phyloP scores from a whole-genome alignment of 2,888 invertebrate genomes.

The Willowsia nigromaculata region DNA sequence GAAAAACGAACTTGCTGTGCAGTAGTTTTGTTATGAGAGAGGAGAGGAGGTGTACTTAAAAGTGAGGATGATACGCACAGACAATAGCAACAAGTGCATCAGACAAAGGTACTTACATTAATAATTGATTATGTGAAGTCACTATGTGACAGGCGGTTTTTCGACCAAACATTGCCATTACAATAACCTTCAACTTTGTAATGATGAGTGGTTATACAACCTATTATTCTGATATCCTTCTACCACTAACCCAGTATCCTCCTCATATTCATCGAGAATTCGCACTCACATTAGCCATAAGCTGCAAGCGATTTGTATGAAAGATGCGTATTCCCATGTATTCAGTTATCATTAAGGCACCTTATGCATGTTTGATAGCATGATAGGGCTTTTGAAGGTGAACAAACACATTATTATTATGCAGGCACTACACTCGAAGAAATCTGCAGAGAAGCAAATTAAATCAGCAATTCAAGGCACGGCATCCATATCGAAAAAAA shows the following conservation, averaged over 20 bases:
- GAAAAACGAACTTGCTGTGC: not conserved
- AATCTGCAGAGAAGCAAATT: not conserved
- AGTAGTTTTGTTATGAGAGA: not conserved
- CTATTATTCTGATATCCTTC: not conserved
- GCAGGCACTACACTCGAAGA: not conserved
- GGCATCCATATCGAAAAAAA: not conserved
- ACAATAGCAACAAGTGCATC: not conserved
- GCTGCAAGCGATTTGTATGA: not conserved
- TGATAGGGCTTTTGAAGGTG: no score
- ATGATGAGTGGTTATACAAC: not conserved
- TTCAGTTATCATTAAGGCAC: not conserved
- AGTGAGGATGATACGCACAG: not conserved
- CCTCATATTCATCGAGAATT: not conserved
- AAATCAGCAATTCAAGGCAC: constrained; percentile 29
- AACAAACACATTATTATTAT: not conserved
- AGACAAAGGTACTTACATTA: not conserved
- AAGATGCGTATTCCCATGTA: not conserved
- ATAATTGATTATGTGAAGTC: not conserved
- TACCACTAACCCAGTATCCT: constrained; percentile 21
- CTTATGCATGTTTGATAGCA: no score
- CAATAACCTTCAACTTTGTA: constrained; percentile 12
- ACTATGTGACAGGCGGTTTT: not conserved
- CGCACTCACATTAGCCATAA: not conserved
- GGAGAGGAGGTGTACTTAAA: not conserved
- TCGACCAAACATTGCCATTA: not conserved